Evolutionary conservation across 2,797 vertebrate species (phyloP).

Genomic region (Pseudotriccus pelzelni): DNA sequence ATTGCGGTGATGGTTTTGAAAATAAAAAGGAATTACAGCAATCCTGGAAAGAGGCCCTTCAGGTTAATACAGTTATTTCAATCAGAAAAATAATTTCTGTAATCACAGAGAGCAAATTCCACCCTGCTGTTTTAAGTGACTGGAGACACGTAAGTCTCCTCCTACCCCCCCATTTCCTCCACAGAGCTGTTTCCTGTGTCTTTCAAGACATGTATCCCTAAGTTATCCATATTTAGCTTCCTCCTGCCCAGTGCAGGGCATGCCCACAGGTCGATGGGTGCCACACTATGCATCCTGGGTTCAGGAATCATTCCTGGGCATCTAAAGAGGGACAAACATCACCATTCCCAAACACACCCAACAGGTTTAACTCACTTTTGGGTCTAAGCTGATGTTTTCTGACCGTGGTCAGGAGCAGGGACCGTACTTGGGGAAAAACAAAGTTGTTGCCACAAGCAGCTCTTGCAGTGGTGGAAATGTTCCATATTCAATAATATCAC

Average conservation of each 20-base stretch:
- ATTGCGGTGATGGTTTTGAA: background rate
- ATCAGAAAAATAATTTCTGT: background rate
- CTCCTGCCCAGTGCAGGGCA: background rate
- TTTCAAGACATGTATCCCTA: accelerated
- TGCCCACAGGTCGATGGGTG: background rate
- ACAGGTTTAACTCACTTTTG: background rate
- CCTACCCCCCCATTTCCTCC: background rate
- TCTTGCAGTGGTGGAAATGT: background rate
- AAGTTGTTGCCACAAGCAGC: background rate
- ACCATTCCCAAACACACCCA: background rate
- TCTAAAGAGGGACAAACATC: accelerated
- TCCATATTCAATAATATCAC: background rate
- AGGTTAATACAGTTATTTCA: background rate
- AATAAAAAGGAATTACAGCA: background rate
- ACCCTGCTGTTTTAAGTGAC: background rate
- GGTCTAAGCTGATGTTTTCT: background rate
- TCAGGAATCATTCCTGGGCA: background rate
- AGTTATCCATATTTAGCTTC: accelerated
- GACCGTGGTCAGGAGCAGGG: background rate
- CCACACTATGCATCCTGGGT: background rate
- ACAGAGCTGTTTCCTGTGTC: background rate
- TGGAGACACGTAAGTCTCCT: background rate
- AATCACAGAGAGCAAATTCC: background rate
- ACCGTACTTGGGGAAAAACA: background rate
- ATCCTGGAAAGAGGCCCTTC: slow-evolving; percentile 14